Percentiles rank a stretch among this genome's conserved stretches.
phyloP scores from a whole-genome alignment of 2,797 vertebrate species.

The Chloroceryle inda region DNA sequence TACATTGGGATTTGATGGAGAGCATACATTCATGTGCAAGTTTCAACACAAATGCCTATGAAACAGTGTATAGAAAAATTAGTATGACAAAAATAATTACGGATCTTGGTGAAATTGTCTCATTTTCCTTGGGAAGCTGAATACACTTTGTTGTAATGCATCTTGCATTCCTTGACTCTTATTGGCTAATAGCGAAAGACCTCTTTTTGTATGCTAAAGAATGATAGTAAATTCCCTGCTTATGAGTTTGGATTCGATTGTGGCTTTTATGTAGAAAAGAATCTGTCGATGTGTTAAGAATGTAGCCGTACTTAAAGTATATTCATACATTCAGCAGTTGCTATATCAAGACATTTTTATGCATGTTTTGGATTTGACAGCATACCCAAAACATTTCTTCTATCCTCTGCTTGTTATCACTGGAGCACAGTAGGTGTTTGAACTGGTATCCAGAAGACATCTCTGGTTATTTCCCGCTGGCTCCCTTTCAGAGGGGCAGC shows the following conservation, averaged over 20 bases:
- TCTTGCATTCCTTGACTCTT: background rate
- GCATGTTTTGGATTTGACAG: background rate
- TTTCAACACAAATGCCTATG: background rate
- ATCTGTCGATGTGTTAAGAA: background rate
- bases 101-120: background rate
- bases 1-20: background rate
- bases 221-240: background rate
- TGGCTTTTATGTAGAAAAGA: background rate
- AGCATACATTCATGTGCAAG: background rate
- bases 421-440: background rate
- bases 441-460: background rate
- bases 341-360: background rate
- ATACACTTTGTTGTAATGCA: background rate
- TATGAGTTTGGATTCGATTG: background rate
- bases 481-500: background rate
- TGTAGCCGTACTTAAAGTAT: background rate
- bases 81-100: background rate
- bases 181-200: background rate
- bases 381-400: background rate
- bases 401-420: background rate
- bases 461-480: background rate
- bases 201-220: background rate
- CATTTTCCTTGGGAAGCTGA: background rate
- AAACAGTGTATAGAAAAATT: background rate
- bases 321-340: background rate